Evolutionary conservation across 2,888 invertebrate species (phyloP).

Genomic region (Parnassius mnemosyne): DNA sequence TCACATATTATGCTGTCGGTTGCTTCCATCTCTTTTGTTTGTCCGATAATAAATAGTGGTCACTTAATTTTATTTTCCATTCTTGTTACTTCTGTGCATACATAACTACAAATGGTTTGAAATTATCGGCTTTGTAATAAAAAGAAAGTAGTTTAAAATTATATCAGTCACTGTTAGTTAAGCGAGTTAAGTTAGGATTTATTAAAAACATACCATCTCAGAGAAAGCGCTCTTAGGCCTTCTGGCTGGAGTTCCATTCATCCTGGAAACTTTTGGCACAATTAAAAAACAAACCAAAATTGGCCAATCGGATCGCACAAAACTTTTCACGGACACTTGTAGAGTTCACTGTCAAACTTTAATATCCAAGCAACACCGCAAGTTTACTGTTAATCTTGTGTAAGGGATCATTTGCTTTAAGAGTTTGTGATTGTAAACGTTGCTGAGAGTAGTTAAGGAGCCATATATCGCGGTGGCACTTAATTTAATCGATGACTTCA

Average conservation of each 20-base stretch:
- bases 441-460: constrained; percentile 28
- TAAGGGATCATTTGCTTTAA: constrained; percentile 29
- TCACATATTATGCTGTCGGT: constrained; percentile 27
- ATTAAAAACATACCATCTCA: constrained; percentile 62
- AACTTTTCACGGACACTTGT: constrained; percentile 76
- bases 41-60: constrained; percentile 18
- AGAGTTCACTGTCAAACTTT: constrained; percentile 63
- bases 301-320: constrained; percentile 58
- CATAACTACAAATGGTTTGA: background rate
- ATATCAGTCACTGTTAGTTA: too few species aligned
- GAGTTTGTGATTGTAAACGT: constrained; percentile 22
- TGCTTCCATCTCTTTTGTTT: constrained; percentile 19
- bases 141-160: too few species aligned
- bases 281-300: constrained; percentile 53
- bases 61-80: constrained; percentile 10
- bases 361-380: constrained; percentile 41
- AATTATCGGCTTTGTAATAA: too few species aligned
- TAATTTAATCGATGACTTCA: constrained; percentile 77
- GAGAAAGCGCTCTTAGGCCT: constrained; percentile 75
- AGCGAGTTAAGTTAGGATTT: too few species aligned
- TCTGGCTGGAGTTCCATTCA: constrained; percentile 75
- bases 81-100: background rate
- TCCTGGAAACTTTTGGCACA: constrained; percentile 49
- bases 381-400: constrained; percentile 35
- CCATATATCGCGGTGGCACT: constrained; percentile 42